Evolutionary conservation across 1,140 invertebrate species (phyloP), one percentile per base, ranked within the genome.

Genomic region (Steinernema feltiae): DNA sequence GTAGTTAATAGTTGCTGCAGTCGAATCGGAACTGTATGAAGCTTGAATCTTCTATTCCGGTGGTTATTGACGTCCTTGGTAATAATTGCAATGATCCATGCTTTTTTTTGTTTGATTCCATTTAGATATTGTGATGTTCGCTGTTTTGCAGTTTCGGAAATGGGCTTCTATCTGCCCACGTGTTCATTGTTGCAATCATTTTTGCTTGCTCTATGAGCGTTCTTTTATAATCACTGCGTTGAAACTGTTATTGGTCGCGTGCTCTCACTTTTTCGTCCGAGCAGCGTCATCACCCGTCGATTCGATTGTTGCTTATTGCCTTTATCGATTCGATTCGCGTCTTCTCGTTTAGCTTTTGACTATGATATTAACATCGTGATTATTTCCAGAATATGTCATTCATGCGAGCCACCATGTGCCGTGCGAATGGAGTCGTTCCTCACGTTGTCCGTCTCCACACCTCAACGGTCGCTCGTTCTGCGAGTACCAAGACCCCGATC

Each of bases 401-500:
- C 24, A 63, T 63, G 53, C 53, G 53, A 63, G 53, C 53, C 53
- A 17, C 53, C 24, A 7, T 63, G 24, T 63, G 53, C 53, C 53
- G 53, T n/a, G 24, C 15, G 7, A 63, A 27, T 21, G 53, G 53
- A 63, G 15, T 27, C 12, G 24, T 63, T 27, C 53, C 53, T 21
- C 7, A 63, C 53, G 53, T 63, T 27, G 53, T 63, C 53, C 53
- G 53, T 12, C 53, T 63, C 15, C 53, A 63, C 53, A 63, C 53
- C 24, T 63, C 53, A 7, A n/a, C 53, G 12, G 53, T 63, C 12
- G 53, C 24, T 21, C 53, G 35, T 48, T 41, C 35, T 18, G 35
- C 35, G 35, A 78, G 70, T 18, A 24, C 82, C 21, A 80, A 84
- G 53, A 84, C 78, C 12, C 82, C 84, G 24, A 78, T 86, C 31